Evolutionary conservation across 2,888 invertebrate species (phyloP), one percentile per base, ranked within the genome.

Genomic region (Campaea margaritaria): DNA sequence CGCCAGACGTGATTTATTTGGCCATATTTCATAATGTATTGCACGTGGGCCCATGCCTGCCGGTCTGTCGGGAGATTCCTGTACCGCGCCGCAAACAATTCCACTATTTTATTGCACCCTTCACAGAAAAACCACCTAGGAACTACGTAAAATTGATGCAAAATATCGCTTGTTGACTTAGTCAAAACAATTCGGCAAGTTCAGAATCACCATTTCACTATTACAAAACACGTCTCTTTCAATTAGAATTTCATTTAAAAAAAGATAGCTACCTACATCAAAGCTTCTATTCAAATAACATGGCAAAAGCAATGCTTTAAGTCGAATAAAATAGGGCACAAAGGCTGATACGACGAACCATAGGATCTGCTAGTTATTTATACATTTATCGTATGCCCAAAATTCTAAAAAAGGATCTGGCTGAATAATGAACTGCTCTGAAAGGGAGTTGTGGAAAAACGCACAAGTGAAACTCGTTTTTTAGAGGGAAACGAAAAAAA

Each of bases 371-470:
- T 31, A 31, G 31, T 1, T 36, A 10, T 12, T n/a, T 12, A n/a
- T 10, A 74, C 73, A 81, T 81, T 74, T 79, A 79, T 79, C 74
- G 73, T 72, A 70, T 71, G 69, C 64, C 73, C 70, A 71, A 81
- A 81, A 83, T 77, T 79, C 77, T 73, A 80, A 87, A 87, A 83
- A 79, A 57, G 83, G 85, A 78, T 81, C 70, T 69, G 62, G 64
- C 76, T 89, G 82, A 89, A 89, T 90, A 90, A 89, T 88, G 77
- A 83, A 87, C 78, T 83, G 76, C 80, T 76, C 76, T 80, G 81
- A 87, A 88, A 85, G 79, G 83, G 83, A 65, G 48, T 80, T 75
- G 76, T 76, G 72, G 68, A 82, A 83, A 83, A 87, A 85, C 76
- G 79, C 81, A 81, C 78, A 81, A 82, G 74, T 76, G 73, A 79